Base-by-base conservation (phyloP, 2,888 invertebrate genomes). In the Meloe dianella region DNA sequence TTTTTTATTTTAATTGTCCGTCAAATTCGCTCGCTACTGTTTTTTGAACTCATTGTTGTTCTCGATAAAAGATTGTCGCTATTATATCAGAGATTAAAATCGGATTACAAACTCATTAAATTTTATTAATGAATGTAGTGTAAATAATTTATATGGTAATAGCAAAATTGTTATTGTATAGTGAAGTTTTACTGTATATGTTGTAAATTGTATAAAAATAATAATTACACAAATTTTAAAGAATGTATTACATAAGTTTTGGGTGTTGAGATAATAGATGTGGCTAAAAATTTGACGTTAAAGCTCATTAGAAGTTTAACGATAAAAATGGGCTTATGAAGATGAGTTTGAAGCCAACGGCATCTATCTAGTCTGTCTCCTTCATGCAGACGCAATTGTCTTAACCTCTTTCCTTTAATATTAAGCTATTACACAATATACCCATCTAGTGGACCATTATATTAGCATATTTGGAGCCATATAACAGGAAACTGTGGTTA, bases 381-480 rank as follows among this genome's bases (percentile, higher is more conserved):
- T 73, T 74, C 77, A 76, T 79, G 78, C 78, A 79, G 78, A 80
- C 79, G 78, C 79, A 80, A 79, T 79, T 78, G 79, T 79, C 79
- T 78, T 76, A 77, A 78, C 77, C 79, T 79, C 77, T 76, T 78
- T 75, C 77, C 74, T 76, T 73, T 73, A 76, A 76, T 76, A 79
- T 80, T 80, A 80, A 79, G 79, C 79, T 75, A 79, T 80, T 80
- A 81, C 78, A 80, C 80, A 81, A 79, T 80, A 81, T 80, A 78
- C 80, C 73, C 80, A 77, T 78, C 79, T 73, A 75, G 75, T 74
- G 73, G 75, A 76, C 79, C 78, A 80, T 81, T 78, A 81, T 78
- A 81, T 82, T 82, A 81, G 81, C 81, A 82, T 81, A 81, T 81
- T 80, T 76, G 78, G 71, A 74, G 78, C 77, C 78, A 81, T 81